Base-by-base conservation (phyloP, 2,113 vertebrate species). In the Dasyornis broadbenti region DNA sequence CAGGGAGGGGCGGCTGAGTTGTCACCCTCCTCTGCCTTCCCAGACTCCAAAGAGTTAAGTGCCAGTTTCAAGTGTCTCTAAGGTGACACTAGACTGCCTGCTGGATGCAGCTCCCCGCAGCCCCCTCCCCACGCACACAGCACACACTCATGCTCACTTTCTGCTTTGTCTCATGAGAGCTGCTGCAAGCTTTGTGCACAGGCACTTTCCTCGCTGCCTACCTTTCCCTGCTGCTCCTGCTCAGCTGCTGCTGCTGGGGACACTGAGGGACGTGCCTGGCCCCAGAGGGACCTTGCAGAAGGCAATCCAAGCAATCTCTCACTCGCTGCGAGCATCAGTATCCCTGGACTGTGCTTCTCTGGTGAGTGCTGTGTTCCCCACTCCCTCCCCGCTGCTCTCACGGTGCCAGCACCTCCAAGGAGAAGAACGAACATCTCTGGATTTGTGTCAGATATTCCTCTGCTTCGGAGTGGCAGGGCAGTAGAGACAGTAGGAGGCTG, bases 61-160 rank as follows among this genome's bases (percentile, higher is more conserved):
- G 68, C 80, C 94, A 92, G 63, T 90, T 89, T 75, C 61, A 35
- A 78, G 91, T 87, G 97, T 97, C 97, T 95, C 97, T 95, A 90
- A 97, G 98, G 97, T 97, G 97, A 97, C 95, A 94, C 82, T 31
- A 87, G 56, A 64, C 95, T 95, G 92, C 84, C 84, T 91, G 54
- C 40, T 91, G 42, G 6, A 45, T 65, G 78, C 82, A 57, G 96
- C 89, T 47, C 79, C 52, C 94, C 13, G 9, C 95, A 94, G 63
- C 95, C 93, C 88, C 53, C 71, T 94, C 91, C 91, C 65, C 92
- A 91, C 28, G n/a, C 89, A 69, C 86, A 75, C 75, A 59, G 45
- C 93, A 76, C 81, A 78, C 66, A 45, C 94, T 94, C 77, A 80
- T 37, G 64, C 73, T 91, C 68, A 77, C 89, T 45, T 77, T 92